Evolutionary conservation across 2,113 vertebrate species (phyloP), one percentile per base, ranked within the genome.

Genomic region (Monarcha castaneiventris): DNA sequence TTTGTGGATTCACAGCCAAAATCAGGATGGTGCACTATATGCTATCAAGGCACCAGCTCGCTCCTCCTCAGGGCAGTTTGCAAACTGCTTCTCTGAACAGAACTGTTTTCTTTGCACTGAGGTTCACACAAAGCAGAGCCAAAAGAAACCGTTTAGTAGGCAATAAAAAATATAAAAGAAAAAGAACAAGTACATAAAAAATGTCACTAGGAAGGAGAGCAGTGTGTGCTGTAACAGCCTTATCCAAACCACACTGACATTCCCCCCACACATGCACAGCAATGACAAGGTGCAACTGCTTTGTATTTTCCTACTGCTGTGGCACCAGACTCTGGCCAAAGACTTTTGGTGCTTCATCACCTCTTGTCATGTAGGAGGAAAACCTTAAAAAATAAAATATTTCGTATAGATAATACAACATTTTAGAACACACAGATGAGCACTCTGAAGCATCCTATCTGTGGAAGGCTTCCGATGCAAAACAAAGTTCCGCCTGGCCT

Each of bases 111-210:
- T 84, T 92, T 95, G 46, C 71, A 25, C 44, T 48, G 56, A 90
- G 41, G 52, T 78, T 92, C 88, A 39, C 76, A 89, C 69, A 93
- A 90, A 93, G 41, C 73, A 90, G 73, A 93, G 76, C 64, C 88
- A 82, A 87, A 94, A 87, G 51, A 84, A 90, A 32, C 52, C 2
- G 0, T 95, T 94, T 93, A 92, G 89, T 73, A 72, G 83, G 46
- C 84, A 94, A 89, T 95, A 92, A 95, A 95, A 96, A 94, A 81
- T 86, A 84, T 33, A 92, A 92, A 88, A 84, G 61, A 64, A 93
- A 88, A 90, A 84, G 79, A 88, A 74, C 87, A 92, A 93, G 62
- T 72, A 84, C 90, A 95, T 96, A 30, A 92, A 96, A 95, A 72
- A 92, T 73, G 94, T 96, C 93, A 87, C 64, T 62, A n/a, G 51